A percentile compares a stretch with the other conserved stretches of the same genome.
phyloP scores from a whole-genome alignment of 2,113 vertebrate genomes.

The Bufo gargarizans region DNA sequence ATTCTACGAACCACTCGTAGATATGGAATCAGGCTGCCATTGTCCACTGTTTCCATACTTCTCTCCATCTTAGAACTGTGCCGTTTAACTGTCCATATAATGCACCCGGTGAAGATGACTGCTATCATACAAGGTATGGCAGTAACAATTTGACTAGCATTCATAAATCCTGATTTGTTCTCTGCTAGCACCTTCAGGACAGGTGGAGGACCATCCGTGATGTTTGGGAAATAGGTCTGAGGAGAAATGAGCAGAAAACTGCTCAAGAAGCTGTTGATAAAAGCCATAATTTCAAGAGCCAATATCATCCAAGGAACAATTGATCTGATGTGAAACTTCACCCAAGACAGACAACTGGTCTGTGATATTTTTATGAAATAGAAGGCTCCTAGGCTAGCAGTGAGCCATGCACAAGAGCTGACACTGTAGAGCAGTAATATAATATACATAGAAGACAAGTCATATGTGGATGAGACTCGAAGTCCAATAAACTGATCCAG shows the following conservation, averaged over 20 bases:
- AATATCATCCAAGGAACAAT: constrained; percentile 5
- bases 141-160: background rate
- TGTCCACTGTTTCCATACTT: background rate
- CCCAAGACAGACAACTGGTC: background rate
- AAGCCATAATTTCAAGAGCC: background rate
- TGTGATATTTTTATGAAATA: background rate
- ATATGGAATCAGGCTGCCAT: background rate
- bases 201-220: background rate
- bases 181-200: background rate
- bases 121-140: background rate
- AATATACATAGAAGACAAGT: background rate
- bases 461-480: background rate
- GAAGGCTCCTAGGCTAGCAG: background rate
- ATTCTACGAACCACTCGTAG: background rate
- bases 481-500: background rate
- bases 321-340: background rate
- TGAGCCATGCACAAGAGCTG: background rate
- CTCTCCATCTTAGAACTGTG: background rate
- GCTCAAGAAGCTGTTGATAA: background rate
- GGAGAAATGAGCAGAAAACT: background rate
- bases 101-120: background rate
- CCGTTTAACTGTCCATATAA: background rate
- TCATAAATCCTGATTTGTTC: background rate
- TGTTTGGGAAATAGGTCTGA: background rate
- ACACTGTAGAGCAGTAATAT: background rate